Evolutionary conservation across 2,113 vertebrate genomes (phyloP).

Genomic region (Aspidoscelis tigris): DNA sequence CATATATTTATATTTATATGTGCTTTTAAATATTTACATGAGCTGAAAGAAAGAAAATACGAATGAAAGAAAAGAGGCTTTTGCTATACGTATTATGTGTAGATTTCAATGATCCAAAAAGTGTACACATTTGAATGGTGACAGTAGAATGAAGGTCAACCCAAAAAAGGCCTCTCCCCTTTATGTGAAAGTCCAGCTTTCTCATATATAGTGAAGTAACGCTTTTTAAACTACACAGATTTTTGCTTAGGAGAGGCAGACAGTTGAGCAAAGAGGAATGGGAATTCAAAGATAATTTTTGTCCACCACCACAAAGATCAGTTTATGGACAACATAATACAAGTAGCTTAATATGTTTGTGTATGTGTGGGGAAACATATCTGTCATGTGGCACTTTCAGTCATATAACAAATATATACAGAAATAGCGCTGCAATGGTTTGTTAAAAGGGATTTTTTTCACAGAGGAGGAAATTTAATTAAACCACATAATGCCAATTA

Average conservation of each 20-base stretch:
- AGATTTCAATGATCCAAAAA: no score
- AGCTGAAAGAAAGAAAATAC: no score
- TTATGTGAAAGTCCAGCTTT: conserved; percentile 10
- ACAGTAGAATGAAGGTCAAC: neutral
- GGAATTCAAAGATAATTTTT: conserved; percentile 56
- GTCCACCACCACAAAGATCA: conserved; percentile 63
- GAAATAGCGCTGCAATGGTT: conserved; percentile 78
- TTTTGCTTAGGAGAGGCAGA: conserved; percentile 58
- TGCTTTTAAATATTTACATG: no score
- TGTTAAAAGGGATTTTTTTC: conserved; percentile 81
- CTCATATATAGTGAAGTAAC: conserved; percentile 48
- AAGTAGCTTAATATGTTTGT: conserved; percentile 72
- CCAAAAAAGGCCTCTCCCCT: neutral
- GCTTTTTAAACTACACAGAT: conserved; percentile 44
- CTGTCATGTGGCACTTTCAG: conserved; percentile 73
- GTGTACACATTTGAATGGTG: no score
- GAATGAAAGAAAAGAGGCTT: no score
- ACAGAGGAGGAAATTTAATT: conserved; percentile 84
- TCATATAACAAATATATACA: conserved; percentile 77
- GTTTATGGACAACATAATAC: conserved; percentile 69
- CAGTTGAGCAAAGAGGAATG: conserved; percentile 47
- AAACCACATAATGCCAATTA: conserved; percentile 84
- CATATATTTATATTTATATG: no score
- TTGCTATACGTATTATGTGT: no score
- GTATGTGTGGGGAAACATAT: conserved; percentile 68